Base-by-base conservation (phyloP, 1,140 invertebrate genomes). In the Euglossa dilemma region DNA sequence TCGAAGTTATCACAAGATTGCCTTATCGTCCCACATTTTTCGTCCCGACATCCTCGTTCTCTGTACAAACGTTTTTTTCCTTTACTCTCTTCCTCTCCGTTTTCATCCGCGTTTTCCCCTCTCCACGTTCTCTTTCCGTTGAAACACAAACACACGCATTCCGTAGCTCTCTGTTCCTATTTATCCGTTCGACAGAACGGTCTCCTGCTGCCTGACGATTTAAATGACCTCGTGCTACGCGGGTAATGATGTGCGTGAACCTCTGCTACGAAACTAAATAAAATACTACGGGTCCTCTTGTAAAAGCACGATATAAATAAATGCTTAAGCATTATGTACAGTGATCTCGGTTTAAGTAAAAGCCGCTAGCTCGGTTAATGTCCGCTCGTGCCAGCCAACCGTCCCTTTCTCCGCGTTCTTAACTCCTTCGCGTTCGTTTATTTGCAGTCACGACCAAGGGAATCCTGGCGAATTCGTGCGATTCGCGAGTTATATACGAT, bases 271-370 rank as follows among this genome's bases (percentile, higher is more conserved):
- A 87, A 90, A 89, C 92, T 93, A 93, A 91, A 93, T 94, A 94
- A 93, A 94, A 94, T 94, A 94, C 92, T 94, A 93, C 91, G 84
- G 87, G 89, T 91, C 88, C 87, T 85, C 87, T 91, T 85, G 89
- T 93, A 91, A 92, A 93, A 93, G 91, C 91, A 92, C 85, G 85
- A 89, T 93, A 94, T 94, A 94, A 93, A 94, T 94, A 94, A 93
- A 94, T 94, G 93, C 92, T 90, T 91, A 94, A 94, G 93, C 92
- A 89, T 83, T 94, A 94, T 94, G 88, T 93, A 94, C 92, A 94
- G 78, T 92, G 80, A 85, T 82, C 74, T 85, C 82, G 63, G 70
- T 91, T 93, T 94, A 94, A 94, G 93, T 94, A 94, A 93, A 94
- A 93, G 93, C 93, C 93, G 93, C 92, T 91, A 91, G 85, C 83